Conservation (phyloP, 1,140 invertebrate species). For the Drosophila takahashii region DNA sequence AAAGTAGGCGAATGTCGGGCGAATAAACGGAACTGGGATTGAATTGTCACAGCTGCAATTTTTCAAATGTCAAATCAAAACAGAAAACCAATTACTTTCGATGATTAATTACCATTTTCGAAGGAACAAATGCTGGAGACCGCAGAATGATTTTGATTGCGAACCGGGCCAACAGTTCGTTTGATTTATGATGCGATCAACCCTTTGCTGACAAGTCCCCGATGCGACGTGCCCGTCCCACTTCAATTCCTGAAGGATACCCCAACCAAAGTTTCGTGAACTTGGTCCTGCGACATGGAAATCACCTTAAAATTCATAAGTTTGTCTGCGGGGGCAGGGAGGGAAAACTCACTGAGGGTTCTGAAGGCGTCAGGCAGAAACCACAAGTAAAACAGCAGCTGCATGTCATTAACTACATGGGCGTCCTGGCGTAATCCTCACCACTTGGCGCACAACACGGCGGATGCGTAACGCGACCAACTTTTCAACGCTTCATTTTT, state of each 20-base stretch:
- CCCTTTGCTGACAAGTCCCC: constrained; percentile 59
- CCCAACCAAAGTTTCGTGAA: constrained; percentile 1
- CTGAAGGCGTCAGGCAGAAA: constrained; percentile 11
- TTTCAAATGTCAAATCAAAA: constrained; percentile 82
- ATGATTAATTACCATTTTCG: constrained; percentile 72
- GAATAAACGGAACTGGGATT: constrained; percentile 37
- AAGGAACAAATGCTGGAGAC: constrained; percentile 63
- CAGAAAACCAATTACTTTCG: constrained; percentile 78
- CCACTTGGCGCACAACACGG: constrained; percentile 39
- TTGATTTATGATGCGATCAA: constrained; percentile 71
- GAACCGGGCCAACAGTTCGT: constrained; percentile 33
- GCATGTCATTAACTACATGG: constrained; percentile 79
- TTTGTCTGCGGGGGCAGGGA: constrained; percentile 36
- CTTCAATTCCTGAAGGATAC: constrained; percentile 6
- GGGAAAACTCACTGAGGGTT: background rate
- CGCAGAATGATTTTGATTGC: constrained; percentile 80
- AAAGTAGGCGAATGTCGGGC: background rate
- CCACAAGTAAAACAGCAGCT: constrained; percentile 68
- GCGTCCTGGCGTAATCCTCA: constrained; percentile 58
- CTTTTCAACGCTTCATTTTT: constrained; percentile 78
- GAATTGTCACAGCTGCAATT: constrained; percentile 79
- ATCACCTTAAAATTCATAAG: constrained; percentile 83
- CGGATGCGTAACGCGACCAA: constrained; percentile 70
- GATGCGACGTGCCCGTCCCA: constrained; percentile 14
- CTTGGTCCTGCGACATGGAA: constrained; percentile 53